These are phyloP conservation scores for Gryllus longicercus DNA, from an alignment of 2,888 invertebrate genomes.

Conservation along the genomic window DNA sequence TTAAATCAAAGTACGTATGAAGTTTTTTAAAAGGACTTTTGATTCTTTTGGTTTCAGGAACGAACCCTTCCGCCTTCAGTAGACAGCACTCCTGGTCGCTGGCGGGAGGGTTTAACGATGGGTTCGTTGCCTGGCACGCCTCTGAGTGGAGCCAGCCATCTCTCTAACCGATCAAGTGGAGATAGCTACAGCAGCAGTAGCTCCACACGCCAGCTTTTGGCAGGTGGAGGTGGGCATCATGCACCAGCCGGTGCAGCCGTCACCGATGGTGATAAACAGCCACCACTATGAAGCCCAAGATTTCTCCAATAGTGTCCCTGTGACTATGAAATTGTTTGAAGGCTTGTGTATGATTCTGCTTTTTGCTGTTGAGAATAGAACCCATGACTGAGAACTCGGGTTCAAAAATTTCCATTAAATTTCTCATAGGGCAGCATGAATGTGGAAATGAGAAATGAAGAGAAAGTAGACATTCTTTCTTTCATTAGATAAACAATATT, in stretches of 20 bases:
- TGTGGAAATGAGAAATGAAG: too few relatives aligned
- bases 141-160: constrained; percentile 53
- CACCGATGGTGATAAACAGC: not conserved
- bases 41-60: constrained; percentile 11
- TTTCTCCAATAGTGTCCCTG: not conserved
- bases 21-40: too few relatives aligned
- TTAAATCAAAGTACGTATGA: too few relatives aligned
- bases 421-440: too few relatives aligned
- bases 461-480: too few relatives aligned
- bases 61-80: constrained; percentile 40
- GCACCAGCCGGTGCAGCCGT: not conserved
- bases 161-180: constrained; percentile 69
- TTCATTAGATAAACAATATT: too few relatives aligned
- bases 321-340: not conserved
- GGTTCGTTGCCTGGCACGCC: constrained; percentile 60
- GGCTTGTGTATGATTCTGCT: not conserved
- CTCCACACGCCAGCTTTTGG: constrained; percentile 71
- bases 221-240: constrained; percentile 46
- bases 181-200: constrained; percentile 79
- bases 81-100: constrained; percentile 48
- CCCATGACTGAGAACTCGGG: too few relatives aligned
- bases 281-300: not conserved
- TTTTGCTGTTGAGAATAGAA: too few relatives aligned
- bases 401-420: too few relatives aligned
- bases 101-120: constrained; percentile 23